Base-by-base conservation (phyloP, 2,888 invertebrate species). In the Notodonta ziczac region DNA sequence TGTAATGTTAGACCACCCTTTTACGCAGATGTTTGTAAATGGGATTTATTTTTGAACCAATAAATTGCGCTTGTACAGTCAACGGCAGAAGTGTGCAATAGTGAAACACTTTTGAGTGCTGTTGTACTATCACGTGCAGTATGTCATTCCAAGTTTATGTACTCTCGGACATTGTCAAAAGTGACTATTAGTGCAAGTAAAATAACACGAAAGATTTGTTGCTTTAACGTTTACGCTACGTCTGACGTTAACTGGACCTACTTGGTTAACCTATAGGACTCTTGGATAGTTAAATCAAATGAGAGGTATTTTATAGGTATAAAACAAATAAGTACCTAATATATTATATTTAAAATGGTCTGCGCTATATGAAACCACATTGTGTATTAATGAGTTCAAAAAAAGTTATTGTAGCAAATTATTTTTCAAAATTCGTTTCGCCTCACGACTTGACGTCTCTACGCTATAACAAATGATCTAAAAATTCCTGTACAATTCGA, bases 401-500 rank as follows among this genome's bases (percentile, higher is more conserved):
- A 56, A 56, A 44, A 56, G 13, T 35, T 16, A 44, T 44, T 40
- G 55, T 42, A 44, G 60, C 67, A 67, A 76, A 77, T 76, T 74
- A 77, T 73, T 75, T 69, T 61, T 72, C 70, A 73, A 65, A 80
- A 93, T 93, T 91, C 85, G 91, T 85, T 77, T 83, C 91, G 85
- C 90, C 74, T 80, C 81, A 76, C 84, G 89, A 85, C 80, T 82
- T 77, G 76, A 78, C 73, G 65, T 66, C 68, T 68, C 65, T 66
- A 66, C 72, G 63, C 70, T 77, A 76, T 91, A 86, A 93, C 85
- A 90, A 91, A 91, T 92, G 91, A 91, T 88, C 82, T 76, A 85
- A 87, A 87, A 84, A 84, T 84, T 83, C 81, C 75, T 73, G 74
- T 78, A 81, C 81, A 79, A 83, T 83, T 81, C 74, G 71, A 77